Evolutionary conservation across 2,888 invertebrate species (phyloP), one percentile per base, ranked within the genome.

Genomic region (Hofmannophila pseudospretella): DNA sequence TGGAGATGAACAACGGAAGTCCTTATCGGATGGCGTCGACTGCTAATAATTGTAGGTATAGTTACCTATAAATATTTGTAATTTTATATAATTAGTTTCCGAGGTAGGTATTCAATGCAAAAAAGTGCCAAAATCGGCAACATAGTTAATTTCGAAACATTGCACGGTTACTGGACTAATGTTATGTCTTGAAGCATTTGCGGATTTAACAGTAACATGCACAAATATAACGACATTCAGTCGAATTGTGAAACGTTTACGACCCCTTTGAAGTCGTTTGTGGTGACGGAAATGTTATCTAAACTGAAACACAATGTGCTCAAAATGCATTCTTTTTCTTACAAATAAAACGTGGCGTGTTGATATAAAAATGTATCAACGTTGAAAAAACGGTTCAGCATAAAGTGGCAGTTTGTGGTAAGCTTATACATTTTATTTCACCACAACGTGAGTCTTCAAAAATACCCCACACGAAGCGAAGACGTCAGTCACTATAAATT

Each of bases 401-500:
- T n/a, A n/a, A 23, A 23, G 23, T 23, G 23, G 23, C 23, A 23
- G 23, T 23, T 23, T 23, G 23, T 23, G 23, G 23, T 4, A 16
- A 23, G 23, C 23, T 8, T 1, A n/a, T n/a, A 14, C 9, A n/a
- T 30, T 30, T 14, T 30, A n/a, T 14, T 16, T 16, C 1, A 30
- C 9, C 29, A 14, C 29, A 14, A 30, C n/a, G 31, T 19, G 19
- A 19, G 23, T 28, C 7, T 7, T 33, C 28, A 32, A 35, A 34
- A 38, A 33, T 33, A 38, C 38, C 33, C 33, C 38, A 38, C 38
- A 38, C 32, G 54, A 65, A 62, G 57, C 53, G 51, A 57, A 49
- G 53, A 54, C 64, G 67, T 77, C 76, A 73, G 54, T 63, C 53
- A 54, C 67, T 52, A 75, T 74, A 77, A 75, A 78, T 80, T 74